Percentiles rank a stretch among this genome's conserved stretches.
Evolutionary conservation across 1,140 invertebrate species (phyloP).

Genomic region (Hetaerina americana): DNA sequence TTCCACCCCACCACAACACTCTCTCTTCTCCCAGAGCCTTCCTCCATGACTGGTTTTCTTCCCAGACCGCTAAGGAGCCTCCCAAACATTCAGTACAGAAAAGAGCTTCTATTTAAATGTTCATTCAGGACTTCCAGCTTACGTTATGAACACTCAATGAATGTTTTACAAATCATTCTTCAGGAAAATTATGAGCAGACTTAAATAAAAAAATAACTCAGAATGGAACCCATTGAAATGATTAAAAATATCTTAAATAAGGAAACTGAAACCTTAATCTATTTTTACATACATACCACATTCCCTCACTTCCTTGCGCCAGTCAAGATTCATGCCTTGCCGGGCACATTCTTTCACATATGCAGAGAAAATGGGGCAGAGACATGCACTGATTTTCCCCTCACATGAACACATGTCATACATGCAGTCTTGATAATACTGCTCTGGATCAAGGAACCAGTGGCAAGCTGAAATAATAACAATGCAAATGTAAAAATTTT

Average conservation of each 20-base stretch:
- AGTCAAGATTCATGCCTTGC: constrained; percentile 53
- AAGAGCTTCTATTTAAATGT: no score
- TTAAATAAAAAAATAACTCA: constrained; percentile 6
- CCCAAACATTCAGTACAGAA: no score
- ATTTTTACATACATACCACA: constrained; percentile 41
- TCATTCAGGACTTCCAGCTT: no score
- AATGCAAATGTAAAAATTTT: constrained; percentile 13
- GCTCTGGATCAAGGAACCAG: constrained; percentile 59
- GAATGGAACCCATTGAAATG: neutral
- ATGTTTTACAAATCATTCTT: no score
- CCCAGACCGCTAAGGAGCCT: no score
- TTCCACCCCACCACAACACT: no score
- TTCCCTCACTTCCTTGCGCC: constrained; percentile 60
- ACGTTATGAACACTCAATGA: no score
- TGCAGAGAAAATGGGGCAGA: constrained; percentile 65
- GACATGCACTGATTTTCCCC: constrained; percentile 40
- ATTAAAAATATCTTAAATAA: constrained; percentile 4
- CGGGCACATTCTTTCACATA: constrained; percentile 68
- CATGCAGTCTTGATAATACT: constrained; percentile 66
- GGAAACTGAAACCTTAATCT: neutral
- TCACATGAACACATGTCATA: constrained; percentile 79
- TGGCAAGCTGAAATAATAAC: constrained; percentile 52
- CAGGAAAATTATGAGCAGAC: no score
- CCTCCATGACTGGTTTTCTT: no score
- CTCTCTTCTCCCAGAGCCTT: no score